These are phyloP conservation scores for Taxidea taxus DNA, from an alignment of 2,113 vertebrate species.

Conservation along the genomic window DNA sequence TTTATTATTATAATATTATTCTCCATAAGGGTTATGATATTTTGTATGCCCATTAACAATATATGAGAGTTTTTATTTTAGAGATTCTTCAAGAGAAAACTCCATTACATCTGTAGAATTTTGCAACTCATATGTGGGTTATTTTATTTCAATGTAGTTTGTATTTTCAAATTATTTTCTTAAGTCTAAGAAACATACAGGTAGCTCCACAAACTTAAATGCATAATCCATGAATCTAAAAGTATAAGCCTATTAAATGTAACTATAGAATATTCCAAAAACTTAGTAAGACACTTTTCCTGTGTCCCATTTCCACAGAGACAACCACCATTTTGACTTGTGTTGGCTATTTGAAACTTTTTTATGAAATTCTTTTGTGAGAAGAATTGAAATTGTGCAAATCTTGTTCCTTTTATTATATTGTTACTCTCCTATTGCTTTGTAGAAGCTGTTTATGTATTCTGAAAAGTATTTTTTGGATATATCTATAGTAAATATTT, in stretches of 20 bases:
- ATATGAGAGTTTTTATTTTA: neutral
- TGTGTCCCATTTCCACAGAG: neutral
- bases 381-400: neutral
- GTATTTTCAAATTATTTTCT: neutral
- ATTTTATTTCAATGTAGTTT: neutral
- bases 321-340: neutral
- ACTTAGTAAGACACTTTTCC: neutral
- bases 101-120: neutral
- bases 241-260: neutral
- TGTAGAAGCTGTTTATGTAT: neutral
- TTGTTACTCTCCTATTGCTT: neutral
- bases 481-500: neutral
- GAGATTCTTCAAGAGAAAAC: neutral
- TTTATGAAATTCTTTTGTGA: neutral
- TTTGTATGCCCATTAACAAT: neutral
- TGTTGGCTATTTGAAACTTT: neutral
- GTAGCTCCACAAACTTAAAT: neutral
- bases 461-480: neutral
- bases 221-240: neutral
- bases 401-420: neutral
- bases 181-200: neutral
- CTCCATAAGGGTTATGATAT: neutral
- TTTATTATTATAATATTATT: neutral
- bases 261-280: neutral
- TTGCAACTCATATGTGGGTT: neutral